Conservation (phyloP, 2,113 vertebrate genomes). For the Gadus macrocephalus region DNA sequence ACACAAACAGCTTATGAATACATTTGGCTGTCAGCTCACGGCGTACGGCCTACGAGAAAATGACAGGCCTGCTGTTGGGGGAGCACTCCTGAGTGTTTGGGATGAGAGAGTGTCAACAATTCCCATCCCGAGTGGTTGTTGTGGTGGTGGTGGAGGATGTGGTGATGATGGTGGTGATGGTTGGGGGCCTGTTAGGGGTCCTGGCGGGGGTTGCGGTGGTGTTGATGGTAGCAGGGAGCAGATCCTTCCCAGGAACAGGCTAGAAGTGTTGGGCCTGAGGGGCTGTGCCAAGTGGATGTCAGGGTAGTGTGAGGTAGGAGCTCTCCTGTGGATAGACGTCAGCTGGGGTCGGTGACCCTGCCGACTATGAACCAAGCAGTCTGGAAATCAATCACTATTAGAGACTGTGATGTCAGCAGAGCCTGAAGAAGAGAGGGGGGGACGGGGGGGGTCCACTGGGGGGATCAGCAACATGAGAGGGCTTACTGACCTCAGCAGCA, state of each 20-base stretch:
- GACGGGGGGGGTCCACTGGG: conserved; percentile 22
- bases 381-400: conserved; percentile 60
- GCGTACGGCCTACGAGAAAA: no score
- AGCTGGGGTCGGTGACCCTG: conserved; percentile 22
- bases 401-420: conserved; percentile 25
- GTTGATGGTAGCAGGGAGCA: not conserved
- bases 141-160: no score
- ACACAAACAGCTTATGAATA: no score
- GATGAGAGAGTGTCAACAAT: no score
- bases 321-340: conserved; percentile 31
- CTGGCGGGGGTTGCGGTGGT: no score
- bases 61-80: no score
- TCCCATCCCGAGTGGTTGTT: no score
- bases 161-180: no score
- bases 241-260: conserved; percentile 28
- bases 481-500: conserved; percentile 22
- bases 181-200: no score
- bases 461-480: conserved; percentile 45
- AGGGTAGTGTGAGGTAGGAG: conserved; percentile 16
- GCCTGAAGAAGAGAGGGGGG: conserved; percentile 25
- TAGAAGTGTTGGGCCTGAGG: conserved; percentile 24
- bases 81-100: no score
- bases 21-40: no score
- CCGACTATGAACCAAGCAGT: conserved; percentile 42
- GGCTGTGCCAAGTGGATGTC: conserved; percentile 14